Conservation (phyloP, 1,140 invertebrate species). For the Caenorhabditis briggsae region DNA sequence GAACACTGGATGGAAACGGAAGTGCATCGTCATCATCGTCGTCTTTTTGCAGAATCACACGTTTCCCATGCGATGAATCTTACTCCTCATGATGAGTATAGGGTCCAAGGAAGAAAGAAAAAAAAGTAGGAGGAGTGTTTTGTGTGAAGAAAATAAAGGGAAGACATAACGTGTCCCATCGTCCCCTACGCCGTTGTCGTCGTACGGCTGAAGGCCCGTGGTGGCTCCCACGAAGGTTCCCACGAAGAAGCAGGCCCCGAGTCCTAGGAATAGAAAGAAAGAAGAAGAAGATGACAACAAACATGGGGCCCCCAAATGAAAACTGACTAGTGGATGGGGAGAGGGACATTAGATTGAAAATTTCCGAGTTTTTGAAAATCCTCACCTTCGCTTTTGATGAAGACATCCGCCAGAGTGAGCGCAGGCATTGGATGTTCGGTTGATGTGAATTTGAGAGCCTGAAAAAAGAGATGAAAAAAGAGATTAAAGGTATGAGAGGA, state of each 20-base stretch:
- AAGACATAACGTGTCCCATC: constrained; percentile 23
- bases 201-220: constrained; percentile 3
- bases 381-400: constrained; percentile 47
- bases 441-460: constrained; percentile 17
- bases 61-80: constrained; percentile 48
- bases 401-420: background rate
- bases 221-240: constrained; percentile 36
- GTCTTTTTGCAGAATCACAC: background rate
- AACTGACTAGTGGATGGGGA: background rate
- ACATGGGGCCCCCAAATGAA: constrained; percentile 21
- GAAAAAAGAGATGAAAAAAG: background rate
- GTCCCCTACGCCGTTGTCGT: background rate
- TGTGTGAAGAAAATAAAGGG: background rate
- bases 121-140: background rate
- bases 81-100: constrained; percentile 34
- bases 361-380: background rate
- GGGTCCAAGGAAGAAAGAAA: background rate
- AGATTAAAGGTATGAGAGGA: background rate
- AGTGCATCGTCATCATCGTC: background rate
- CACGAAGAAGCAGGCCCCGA: constrained; percentile 45
- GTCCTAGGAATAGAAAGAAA: background rate
- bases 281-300: constrained; percentile 22
- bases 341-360: background rate
- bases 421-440: constrained; percentile 4
- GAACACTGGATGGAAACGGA: constrained; percentile 19